Percentiles rank a stretch among this genome's conserved stretches.
These are phyloP conservation scores for Barnardius zonarius DNA, from an alignment of 2,113 vertebrate species.

Conservation along the genomic window DNA sequence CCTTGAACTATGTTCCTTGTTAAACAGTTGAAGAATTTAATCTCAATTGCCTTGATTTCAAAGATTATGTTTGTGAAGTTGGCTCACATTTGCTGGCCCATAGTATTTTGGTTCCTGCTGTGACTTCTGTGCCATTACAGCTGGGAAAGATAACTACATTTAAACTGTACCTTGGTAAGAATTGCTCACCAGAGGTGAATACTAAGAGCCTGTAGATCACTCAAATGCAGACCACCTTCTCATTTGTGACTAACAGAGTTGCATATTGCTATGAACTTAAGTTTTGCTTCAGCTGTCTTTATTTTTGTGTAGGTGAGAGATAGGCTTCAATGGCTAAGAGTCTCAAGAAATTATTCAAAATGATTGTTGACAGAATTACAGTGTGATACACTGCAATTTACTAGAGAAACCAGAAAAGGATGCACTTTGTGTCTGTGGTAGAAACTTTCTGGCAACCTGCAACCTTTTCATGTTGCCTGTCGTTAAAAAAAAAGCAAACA, in stretches of 20 bases:
- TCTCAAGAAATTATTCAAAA: slow-evolving; percentile 24
- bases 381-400: slow-evolving; percentile 21
- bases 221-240: background rate
- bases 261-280: background rate
- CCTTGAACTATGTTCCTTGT: background rate
- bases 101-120: background rate
- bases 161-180: background rate
- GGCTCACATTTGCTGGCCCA: background rate
- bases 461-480: background rate
- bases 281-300: background rate
- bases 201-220: background rate
- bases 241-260: background rate
- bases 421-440: background rate
- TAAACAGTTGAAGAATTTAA: background rate
- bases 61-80: background rate
- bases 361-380: slow-evolving; percentile 25
- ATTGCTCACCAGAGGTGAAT: background rate
- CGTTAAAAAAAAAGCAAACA: background rate
- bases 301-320: background rate
- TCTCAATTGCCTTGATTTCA: background rate
- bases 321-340: background rate
- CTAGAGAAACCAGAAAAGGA: slow-evolving; percentile 20
- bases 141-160: background rate
- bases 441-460: slow-evolving; percentile 16
- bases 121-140: background rate